Evolutionary conservation across 2,113 vertebrate genomes (phyloP), one percentile per base, ranked within the genome.

Genomic region (Microcebus murinus): DNA sequence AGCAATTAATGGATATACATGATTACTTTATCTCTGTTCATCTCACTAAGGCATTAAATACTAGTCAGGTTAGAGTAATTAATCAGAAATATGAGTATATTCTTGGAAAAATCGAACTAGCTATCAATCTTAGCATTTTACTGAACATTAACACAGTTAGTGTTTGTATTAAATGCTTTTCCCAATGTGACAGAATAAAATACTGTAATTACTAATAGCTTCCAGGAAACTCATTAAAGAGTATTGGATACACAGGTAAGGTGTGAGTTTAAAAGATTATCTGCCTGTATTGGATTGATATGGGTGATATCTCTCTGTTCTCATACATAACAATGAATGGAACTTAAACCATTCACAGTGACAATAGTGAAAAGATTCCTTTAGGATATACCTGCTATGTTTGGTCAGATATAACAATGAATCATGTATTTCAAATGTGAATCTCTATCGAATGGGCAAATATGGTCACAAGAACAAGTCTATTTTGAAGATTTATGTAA

Each of bases 21-120:
- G 76, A 88, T 57, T 88, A 81, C 6, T 97, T 96, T 36, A 71
- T 90, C 71, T 97, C 67, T 97, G 23, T 90, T 97, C 88, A 95
- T 96, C 71, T 91, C 86, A 94, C 0, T 29, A 68, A 95, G 34
- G 6, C 34, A 96, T 67, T 97, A 71, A 97, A 95, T 95, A 80
- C 88, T 90, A 82, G 89, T 55, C 94, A 94, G 34, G 11, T 50
- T 96, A 96, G 90, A 97, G 90, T 63, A 45, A 97, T 98, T 98
- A 95, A 83, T 97, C 63, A 42, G 6, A 73, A 97, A 80, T 80
- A 88, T 63, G 83, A 89, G 85, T 95, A 74, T 81, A 82, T 96
- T 95, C 90, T 96, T 97, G 63, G 82, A 91, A 98, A 97, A 98
- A 96, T 97, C 63, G 31, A 86, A 92, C 52, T 65, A 94, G 34